Base-by-base conservation (phyloP, 2,888 invertebrate genomes). In the Thelaira solivaga region DNA sequence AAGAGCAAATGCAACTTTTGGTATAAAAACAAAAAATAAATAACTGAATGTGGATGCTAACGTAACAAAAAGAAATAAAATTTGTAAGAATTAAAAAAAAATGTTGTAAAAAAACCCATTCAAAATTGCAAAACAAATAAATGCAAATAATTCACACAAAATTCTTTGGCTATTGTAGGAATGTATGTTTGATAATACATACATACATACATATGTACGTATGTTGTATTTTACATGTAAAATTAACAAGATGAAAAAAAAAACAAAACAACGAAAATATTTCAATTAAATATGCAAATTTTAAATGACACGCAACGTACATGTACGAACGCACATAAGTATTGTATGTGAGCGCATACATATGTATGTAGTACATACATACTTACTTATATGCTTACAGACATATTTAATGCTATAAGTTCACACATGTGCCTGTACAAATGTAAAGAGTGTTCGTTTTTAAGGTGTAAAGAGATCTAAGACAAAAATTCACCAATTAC, bases 201-300 rank as follows among this genome's bases (percentile, higher is more conserved):
- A 20, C 49, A 55, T 34, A 39, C 11, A 22, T 53, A 4, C 45
- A 36, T 36, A 59, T 26, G 39, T 49, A 16, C 47, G 67, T 31
- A 39, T 20, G 26, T 26, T 57, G 47, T 45, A 77, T 71, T 61
- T 36, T 36, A 18, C 31, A 51, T 69, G 53, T 67, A 67, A 68
- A 53, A 73, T 62, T 57, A 73, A 68, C 67, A 68, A 62, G 68
- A 43, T 65, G 53, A 57, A 64, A 51, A 43, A 78, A 64, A 34
- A 61, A 57, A 68, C 22, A 8, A 36, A 41, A 68, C 22, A 62
- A 68, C 45, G 72, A 45, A 76, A 74, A 78, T 65, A 74, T 74
- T 78, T 78, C 74, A 78, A 74, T 78, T 78, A 74, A 78, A 78
- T 74, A 78, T 78, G 78, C 74, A 78, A 78, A 74, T 78, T 74